Evolutionary conservation across 2,888 invertebrate genomes (phyloP), one percentile per base, ranked within the genome.

Genomic region (Chaetogeoica ovagalla): DNA sequence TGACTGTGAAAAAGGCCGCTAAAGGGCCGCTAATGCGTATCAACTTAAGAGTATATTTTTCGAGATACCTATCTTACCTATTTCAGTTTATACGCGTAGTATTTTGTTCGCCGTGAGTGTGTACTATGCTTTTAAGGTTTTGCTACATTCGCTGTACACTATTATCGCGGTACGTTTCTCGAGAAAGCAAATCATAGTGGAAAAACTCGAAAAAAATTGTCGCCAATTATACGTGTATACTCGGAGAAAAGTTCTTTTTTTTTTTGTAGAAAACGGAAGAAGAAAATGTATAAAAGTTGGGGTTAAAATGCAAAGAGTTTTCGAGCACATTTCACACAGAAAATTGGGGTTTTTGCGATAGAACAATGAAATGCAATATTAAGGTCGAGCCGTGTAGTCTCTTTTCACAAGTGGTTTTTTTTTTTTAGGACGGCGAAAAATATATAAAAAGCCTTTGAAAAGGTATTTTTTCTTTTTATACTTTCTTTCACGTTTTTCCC

Each of bases 361-460:
- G 76, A 52, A 76, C 68, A 76, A 76, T 76, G 76, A 69, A 76
- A 76, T 60, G n/a, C 48, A 69, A 69, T 76, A 76, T 76, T 76
- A 60, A 76, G 69, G 76, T 76, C 68, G 68, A 68, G 48, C 68
- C 11, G 39, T 39, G 19, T 48, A 48, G 59, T 60, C 59, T 59
- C 59, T 59, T 76, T 69, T 76, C 69, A 69, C 69, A 52, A 76
- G 66, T 76, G 66, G 43, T 30, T 76, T 69, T 76, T 57, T 43
- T 76, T 69, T 76, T 57, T 76, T 69, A 76, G 68, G 30, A 69
- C 5, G 43, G 60, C 39, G 60, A 68, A 69, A 76, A 59, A 69
- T 60, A n/a, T n/a, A 48, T 48, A 76, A 60, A 66, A 17, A 76
- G 37, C 48, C 60, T 69, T 69, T 60, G 60, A 76, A 76, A 68